Evolutionary conservation across 2,888 invertebrate species (phyloP), one percentile per base, ranked within the genome.

Genomic region (Cordilura impudica): DNA sequence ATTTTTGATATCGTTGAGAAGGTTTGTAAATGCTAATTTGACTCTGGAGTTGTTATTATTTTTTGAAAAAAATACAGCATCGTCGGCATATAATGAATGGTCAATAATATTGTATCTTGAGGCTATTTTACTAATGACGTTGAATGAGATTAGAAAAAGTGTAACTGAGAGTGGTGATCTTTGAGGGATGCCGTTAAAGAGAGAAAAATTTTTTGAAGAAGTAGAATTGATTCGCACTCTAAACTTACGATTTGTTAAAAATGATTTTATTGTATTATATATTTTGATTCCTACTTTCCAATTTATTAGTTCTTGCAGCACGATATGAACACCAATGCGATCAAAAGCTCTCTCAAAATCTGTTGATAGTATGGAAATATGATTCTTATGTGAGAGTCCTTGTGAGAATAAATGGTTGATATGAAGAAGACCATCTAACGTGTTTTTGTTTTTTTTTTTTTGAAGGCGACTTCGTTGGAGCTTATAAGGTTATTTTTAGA

Each of bases 351-450:
- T 78, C 67, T 78, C 67, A 5, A 78, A 72, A 23, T 61, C 78
- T 16, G 63, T 54, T 12, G 66, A 54, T 26, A 75, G 35, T 51
- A 78, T 56, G 39, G 71, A 65, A 10, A 75, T 60, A 29, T 75
- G 71, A 29, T 76, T 80, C 63, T 78, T 71, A 51, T 65, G 35
- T 51, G 35, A 78, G 60, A 63, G 61, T 56, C 63, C 69, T 21
- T 47, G 31, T 16, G 61, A 67, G 16, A 60, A n/a, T 16, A 16
- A 66, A 16, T 49, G 51, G 7, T 74, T 47, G 5, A 66, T 14
- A 29, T 65, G 54, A 6, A 66, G 26, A 14, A 74, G 47, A 10
- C 14, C 35, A 49, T n/a, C n/a, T n/a, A n/a, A n/a, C n/a, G n/a
- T n/a, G n/a, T n/a, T n/a, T n/a, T n/a, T n/a, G n/a, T n/a, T n/a